A percentile compares a stretch with the other conserved stretches of the same genome.
Conservation (phyloP, 2,113 vertebrate species). For the Ailurus styani region DNA sequence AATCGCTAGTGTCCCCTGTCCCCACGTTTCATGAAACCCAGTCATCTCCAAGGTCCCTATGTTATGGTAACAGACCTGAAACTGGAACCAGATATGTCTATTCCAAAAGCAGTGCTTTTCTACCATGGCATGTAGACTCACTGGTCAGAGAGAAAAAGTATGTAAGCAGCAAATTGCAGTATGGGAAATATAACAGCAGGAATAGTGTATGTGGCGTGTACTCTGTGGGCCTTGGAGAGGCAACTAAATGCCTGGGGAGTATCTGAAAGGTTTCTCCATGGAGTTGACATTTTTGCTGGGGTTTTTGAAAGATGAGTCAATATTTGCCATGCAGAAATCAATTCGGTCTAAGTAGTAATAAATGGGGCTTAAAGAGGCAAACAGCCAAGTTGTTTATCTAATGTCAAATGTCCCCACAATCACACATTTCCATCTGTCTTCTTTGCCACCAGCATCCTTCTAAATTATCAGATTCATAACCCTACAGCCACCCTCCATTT, state of each 20-base stretch:
- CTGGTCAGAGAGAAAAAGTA: not conserved
- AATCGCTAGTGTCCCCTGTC: no score
- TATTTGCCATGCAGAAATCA: slow-evolving; percentile 72
- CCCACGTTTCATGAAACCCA: not conserved
- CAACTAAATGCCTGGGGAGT: slow-evolving; percentile 42
- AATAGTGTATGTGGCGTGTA: not conserved
- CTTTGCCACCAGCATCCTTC: not conserved
- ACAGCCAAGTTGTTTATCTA: slow-evolving; percentile 56
- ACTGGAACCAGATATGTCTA: not conserved
- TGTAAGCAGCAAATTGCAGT: not conserved
- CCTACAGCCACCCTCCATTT: not conserved
- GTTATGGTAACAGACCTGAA: not conserved
- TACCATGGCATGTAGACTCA: not conserved
- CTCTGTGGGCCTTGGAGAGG: not conserved
- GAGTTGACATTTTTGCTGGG: slow-evolving; percentile 63
- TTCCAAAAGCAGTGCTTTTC: not conserved
- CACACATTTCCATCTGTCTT: slow-evolving; percentile 42
- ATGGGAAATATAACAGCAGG: not conserved
- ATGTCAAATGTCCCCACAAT: slow-evolving; percentile 42
- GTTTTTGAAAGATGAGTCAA: slow-evolving; percentile 64
- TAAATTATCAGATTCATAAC: not conserved
- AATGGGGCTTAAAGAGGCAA: slow-evolving; percentile 62
- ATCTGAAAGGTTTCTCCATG: slow-evolving; percentile 47
- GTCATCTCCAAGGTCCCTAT: not conserved
- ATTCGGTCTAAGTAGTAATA: slow-evolving; percentile 65